Base-by-base conservation (phyloP, 92 coral and sea anemone species). In the Umimayanthus kanabou region DNA sequence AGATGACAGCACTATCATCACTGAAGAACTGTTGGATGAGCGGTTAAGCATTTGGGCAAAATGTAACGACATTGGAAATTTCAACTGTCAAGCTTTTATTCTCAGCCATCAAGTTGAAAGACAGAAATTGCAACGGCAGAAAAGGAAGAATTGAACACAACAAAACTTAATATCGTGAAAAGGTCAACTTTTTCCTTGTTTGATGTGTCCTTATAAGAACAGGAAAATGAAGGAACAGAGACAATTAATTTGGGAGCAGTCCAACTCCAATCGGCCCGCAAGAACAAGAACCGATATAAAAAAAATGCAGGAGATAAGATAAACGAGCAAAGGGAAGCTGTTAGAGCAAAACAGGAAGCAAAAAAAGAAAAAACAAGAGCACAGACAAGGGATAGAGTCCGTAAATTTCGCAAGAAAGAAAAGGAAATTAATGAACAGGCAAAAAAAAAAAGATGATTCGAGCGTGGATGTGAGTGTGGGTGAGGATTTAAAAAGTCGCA, bases 261-360 rank as follows among this genome's bases (percentile, higher is more conserved):
- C 80, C 37, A 76, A 76, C 79, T 39, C 55, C 28, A 76, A 76
- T 43, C 80, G 28, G 61, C 80, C 80, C 14, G 80, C 80, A 77
- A 77, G 80, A 47, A 43, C 80, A 77, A 77, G 80, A 45, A 77
- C 80, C 42, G 57, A 77, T 77, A 43, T 77, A 2, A 77, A 77
- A 77, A 77, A 77, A 77, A 30, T 22, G 64, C 80, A 76, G 80
- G 61, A 77, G 80, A 43, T 43, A 43, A 77, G 61, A 77, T 23
- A 77, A 43, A 77, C n/a, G 64, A 43, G 57, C 80, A 85, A 78
- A 85, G 79, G 70, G 88, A 73, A 73, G 49, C 72, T 73, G 88
- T 77, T 77, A 77, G 80, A 77, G 80, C 80, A 33, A 33, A 77
- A 43, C 80, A 45, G 42, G 30, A 77, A 42, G 64, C 80, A 77